phyloP scores from a whole-genome alignment of 2,113 vertebrate genomes.

The Thalassoma bifasciatum region DNA sequence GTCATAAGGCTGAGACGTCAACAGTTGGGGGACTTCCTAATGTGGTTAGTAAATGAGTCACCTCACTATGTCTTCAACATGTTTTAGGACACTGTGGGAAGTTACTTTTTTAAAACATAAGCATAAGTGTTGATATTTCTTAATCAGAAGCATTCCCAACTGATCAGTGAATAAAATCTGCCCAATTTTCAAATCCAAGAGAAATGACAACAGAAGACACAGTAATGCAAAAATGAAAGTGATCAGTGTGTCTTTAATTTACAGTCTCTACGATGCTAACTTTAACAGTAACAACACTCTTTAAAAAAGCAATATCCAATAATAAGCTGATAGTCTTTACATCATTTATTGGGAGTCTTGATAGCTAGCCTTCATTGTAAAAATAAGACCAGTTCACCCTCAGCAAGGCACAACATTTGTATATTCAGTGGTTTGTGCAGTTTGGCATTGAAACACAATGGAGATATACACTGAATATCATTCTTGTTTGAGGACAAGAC shows the following conservation, averaged over 20 bases:
- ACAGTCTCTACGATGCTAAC: constrained; percentile 63
- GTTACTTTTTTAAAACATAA: too few species aligned
- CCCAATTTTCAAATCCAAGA: too few species aligned
- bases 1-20: constrained; percentile 1
- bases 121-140: too few species aligned
- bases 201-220: constrained; percentile 22
- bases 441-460: background rate
- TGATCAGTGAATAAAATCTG: too few species aligned
- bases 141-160: too few species aligned
- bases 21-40: constrained; percentile 8
- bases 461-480: constrained; percentile 1
- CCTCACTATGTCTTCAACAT: background rate
- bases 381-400: constrained; percentile 60
- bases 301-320: constrained; percentile 46
- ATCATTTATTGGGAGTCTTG: constrained; percentile 47
- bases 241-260: constrained; percentile 78
- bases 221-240: constrained; percentile 32
- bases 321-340: constrained; percentile 32
- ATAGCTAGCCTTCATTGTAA: constrained; percentile 41
- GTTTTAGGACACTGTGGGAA: background rate
- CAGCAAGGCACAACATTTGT: constrained; percentile 56
- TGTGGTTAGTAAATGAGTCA: background rate
- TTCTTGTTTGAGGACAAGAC: background rate
- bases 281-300: constrained; percentile 56
- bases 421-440: constrained; percentile 13